phyloP scores from a whole-genome alignment of 2,113 vertebrate genomes.

The Dasyurus viverrinus region DNA sequence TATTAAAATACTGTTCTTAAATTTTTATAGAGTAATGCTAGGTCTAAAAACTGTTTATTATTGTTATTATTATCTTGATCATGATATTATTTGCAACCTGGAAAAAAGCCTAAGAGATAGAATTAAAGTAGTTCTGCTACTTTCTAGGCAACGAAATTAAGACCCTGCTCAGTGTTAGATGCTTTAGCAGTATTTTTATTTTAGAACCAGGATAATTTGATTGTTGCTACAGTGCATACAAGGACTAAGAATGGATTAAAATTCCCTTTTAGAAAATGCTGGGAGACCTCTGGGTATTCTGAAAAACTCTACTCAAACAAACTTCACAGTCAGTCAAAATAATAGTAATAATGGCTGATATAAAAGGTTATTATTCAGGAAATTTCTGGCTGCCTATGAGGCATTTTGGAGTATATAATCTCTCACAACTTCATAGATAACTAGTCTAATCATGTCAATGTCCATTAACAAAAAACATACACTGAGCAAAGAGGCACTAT shows the following conservation, averaged over 20 bases:
- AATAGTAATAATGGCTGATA: conserved; percentile 70
- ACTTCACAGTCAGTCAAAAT: conserved; percentile 72
- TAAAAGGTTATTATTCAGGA: conserved; percentile 60
- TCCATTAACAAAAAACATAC: conserved; percentile 31
- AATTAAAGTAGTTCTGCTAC: conserved; percentile 35
- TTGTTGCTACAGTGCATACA: conserved; percentile 65
- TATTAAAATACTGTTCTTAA: neutral
- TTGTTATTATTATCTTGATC: neutral
- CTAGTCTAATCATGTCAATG: conserved; percentile 37
- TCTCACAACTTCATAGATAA: conserved; percentile 52
- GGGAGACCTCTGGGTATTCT: conserved; percentile 70
- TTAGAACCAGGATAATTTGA: conserved; percentile 44
- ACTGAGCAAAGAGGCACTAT: conserved; percentile 24
- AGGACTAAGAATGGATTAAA: conserved; percentile 62
- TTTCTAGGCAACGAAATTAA: conserved; percentile 61
- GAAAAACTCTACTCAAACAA: conserved; percentile 59
- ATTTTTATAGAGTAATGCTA: conserved; percentile 29
- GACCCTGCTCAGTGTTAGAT: conserved; percentile 57
- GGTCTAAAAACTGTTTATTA: neutral
- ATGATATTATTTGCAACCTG: conserved; percentile 12
- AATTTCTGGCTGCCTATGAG: conserved; percentile 53
- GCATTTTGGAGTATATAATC: conserved; percentile 39
- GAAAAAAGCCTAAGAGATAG: conserved; percentile 43
- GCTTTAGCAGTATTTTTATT: conserved; percentile 66
- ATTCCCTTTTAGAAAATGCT: conserved; percentile 57